Conservation (phyloP, 1,140 invertebrate species). For the Ips nitidus region DNA sequence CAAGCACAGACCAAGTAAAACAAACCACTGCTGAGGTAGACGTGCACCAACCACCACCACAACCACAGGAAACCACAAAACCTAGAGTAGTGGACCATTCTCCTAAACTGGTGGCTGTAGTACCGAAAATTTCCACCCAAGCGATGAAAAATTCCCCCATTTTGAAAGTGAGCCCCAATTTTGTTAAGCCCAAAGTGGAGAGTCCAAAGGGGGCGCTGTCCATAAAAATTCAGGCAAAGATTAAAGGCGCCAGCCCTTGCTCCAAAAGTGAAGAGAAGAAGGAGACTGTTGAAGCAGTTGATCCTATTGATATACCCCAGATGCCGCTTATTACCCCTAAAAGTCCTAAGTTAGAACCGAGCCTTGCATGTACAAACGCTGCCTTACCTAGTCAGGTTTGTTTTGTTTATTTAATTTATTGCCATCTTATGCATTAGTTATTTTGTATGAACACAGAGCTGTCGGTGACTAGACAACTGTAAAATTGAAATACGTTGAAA, state of each 20-base stretch:
- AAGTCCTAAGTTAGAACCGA: background rate
- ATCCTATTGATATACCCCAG: slow-evolving; percentile 38
- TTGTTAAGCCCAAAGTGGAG: slow-evolving; percentile 46
- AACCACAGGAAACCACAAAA: slow-evolving; percentile 1
- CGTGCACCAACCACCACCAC: slow-evolving; percentile 27
- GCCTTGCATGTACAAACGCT: background rate
- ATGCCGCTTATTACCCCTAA: slow-evolving; percentile 42
- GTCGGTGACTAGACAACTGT: too few relatives aligned
- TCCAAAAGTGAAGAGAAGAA: slow-evolving; percentile 32
- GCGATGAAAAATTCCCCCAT: slow-evolving; percentile 44
- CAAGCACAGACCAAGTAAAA: slow-evolving; percentile 33
- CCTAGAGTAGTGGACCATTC: slow-evolving; percentile 23
- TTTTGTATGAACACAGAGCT: too few relatives aligned
- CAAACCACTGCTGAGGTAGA: slow-evolving; percentile 40
- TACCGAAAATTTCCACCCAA: slow-evolving; percentile 36
- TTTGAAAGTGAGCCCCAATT: slow-evolving; percentile 44
- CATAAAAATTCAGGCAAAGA: slow-evolving; percentile 47
- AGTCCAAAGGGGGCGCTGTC: slow-evolving; percentile 50
- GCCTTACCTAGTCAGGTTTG: slow-evolving; percentile 40
- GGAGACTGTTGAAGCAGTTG: slow-evolving; percentile 15
- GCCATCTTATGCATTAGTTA: background rate
- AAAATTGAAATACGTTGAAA: too few relatives aligned
- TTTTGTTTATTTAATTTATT: slow-evolving; percentile 38
- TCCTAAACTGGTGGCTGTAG: slow-evolving; percentile 36
- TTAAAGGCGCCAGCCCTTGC: slow-evolving; percentile 39